Percentiles rank a stretch among this genome's conserved stretches.
phyloP scores from a whole-genome alignment of 2,888 invertebrate species.

The Mimas tiliae region DNA sequence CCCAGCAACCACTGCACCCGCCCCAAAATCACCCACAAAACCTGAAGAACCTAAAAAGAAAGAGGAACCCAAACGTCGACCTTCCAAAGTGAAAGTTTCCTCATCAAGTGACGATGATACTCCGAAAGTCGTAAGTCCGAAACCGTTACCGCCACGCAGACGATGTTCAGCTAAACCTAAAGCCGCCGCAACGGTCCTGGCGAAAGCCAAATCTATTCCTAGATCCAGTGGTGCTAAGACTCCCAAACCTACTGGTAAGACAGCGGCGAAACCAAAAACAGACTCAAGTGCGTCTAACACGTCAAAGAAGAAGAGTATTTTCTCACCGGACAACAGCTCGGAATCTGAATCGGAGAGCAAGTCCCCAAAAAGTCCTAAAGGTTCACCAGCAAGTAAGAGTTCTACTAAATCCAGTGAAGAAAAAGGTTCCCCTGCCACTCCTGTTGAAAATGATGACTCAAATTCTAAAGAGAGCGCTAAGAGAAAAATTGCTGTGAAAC shows the following conservation, averaged over 20 bases:
- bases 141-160: slow-evolving; percentile 73
- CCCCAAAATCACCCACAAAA: slow-evolving; percentile 70
- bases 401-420: slow-evolving; percentile 73
- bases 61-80: slow-evolving; percentile 64
- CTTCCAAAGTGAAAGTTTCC: slow-evolving; percentile 73
- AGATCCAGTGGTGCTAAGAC: slow-evolving; percentile 72
- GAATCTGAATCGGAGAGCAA: slow-evolving; percentile 75
- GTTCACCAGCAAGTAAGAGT: slow-evolving; percentile 63
- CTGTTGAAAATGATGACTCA: slow-evolving; percentile 65
- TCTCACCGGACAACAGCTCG: slow-evolving; percentile 90
- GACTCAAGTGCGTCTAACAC: slow-evolving; percentile 78
- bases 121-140: slow-evolving; percentile 69
- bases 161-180: slow-evolving; percentile 86
- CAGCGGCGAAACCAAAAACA: slow-evolving; percentile 63
- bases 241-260: slow-evolving; percentile 70
- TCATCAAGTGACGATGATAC: slow-evolving; percentile 87
- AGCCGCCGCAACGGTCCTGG: slow-evolving; percentile 85
- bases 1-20: slow-evolving; percentile 51
- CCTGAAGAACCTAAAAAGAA: slow-evolving; percentile 70
- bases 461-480: slow-evolving; percentile 65
- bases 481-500: slow-evolving; percentile 63
- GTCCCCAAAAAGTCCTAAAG: slow-evolving; percentile 61
- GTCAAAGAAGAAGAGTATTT: slow-evolving; percentile 90
- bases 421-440: slow-evolving; percentile 57
- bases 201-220: slow-evolving; percentile 75